These are phyloP conservation scores for Otocyon megalotis DNA, from an alignment of 2,113 vertebrate species.

Conservation along the genomic window DNA sequence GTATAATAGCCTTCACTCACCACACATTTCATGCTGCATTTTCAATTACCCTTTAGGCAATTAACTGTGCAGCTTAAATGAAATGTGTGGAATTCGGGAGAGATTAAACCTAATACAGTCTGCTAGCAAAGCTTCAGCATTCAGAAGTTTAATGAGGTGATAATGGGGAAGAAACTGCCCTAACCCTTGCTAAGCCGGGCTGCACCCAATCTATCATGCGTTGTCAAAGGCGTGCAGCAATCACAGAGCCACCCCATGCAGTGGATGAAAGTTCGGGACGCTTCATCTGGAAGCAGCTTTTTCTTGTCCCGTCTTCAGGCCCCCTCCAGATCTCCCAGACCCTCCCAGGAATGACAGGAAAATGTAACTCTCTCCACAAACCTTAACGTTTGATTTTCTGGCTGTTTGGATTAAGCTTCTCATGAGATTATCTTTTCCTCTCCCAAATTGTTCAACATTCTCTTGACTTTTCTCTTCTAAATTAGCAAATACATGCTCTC, in stretches of 20 bases:
- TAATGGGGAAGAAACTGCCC: conserved; percentile 36
- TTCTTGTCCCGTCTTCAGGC: background rate
- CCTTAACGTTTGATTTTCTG: background rate
- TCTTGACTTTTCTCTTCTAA: background rate
- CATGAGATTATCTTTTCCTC: background rate
- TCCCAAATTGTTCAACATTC: background rate
- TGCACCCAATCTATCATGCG: background rate
- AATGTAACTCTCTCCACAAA: background rate
- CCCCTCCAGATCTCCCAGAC: background rate
- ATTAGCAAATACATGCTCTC: background rate
- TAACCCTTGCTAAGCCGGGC: conserved; percentile 40
- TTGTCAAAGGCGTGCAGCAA: background rate
- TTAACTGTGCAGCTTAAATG: conserved; percentile 72
- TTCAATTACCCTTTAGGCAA: conserved; percentile 76
- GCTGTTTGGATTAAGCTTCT: background rate
- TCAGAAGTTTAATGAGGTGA: conserved; percentile 62
- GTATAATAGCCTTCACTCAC: conserved; percentile 54
- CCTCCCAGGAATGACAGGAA: background rate
- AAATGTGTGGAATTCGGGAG: conserved; percentile 73
- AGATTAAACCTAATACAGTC: conserved; percentile 71
- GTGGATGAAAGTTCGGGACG: background rate
- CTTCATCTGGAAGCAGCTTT: background rate
- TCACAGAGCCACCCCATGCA: background rate
- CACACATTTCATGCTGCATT: conserved; percentile 68
- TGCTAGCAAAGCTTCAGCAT: conserved; percentile 54